Base-by-base conservation (phyloP, 2,113 vertebrate genomes). In the Saguinus imperator region DNA sequence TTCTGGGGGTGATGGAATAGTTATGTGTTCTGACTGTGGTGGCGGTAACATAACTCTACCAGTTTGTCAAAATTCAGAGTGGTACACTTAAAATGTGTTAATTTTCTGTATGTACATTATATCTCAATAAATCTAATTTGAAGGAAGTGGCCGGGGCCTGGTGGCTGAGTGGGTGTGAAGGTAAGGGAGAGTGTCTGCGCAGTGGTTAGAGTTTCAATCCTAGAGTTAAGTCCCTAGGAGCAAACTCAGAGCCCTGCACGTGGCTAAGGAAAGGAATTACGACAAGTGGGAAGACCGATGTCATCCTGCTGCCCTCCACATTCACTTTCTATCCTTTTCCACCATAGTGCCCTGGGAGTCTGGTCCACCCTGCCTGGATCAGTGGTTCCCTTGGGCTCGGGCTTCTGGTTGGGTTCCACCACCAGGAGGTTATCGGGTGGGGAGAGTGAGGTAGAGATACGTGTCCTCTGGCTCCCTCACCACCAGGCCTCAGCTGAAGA, bases 281-380 rank as follows among this genome's bases (percentile, higher is more conserved):
- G 20, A 35, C n/a, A 29, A 2, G 17, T 1, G 13, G 21, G 32
- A 37, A 32, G 18, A 6, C 12, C 12, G 68, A 14, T 3, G 37
- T 29, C 27, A 8, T 35, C 79, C 27, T 8, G 1, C 29, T 43
- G 27, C 43, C 35, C 12, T 76, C 55, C 55, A 83, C 57, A 61
- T 2, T 11, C 23, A 3, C 81, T 84, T 37, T 55, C 57, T 14
- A 0, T 23, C 48, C 43, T 50, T 13, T 35, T 1, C 1, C 4
- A n/a, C 2, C 5, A 55, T 58, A n/a, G 37, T 12, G 32, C 23
- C 64, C 45, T 8, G 48, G 1, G 5, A 77, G 75, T 57, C 48
- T 4, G 3, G 35, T 3, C 52, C 5, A 45, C 3, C 6, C 0
- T 9, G 20, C 29, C 43, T 13, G 18, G 50, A 48, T 45, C 64